Evolutionary conservation across 2,113 vertebrate species (phyloP).

Genomic region (Larimichthys polyactis): DNA sequence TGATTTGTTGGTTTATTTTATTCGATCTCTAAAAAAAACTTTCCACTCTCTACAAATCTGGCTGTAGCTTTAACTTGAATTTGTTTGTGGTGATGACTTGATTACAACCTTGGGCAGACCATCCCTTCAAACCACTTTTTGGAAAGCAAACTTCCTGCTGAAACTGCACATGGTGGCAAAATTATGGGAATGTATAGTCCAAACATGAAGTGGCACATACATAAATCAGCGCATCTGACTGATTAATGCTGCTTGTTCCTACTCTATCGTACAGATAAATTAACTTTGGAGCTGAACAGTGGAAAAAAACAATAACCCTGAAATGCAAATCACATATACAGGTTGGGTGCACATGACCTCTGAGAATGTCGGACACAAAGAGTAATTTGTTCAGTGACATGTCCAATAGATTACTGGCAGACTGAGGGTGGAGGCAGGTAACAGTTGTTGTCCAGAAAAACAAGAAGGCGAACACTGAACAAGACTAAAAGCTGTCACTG

Average conservation of each 20-base stretch:
- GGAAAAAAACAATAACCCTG: not conserved
- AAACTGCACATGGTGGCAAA: not conserved
- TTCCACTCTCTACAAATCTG: not conserved
- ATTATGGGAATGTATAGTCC: not conserved
- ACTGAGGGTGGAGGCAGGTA: conserved; percentile 21
- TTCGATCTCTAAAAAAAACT: not conserved
- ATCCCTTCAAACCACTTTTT: not conserved
- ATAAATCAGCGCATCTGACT: not conserved
- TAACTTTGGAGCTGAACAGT: not conserved
- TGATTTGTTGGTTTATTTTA: no score
- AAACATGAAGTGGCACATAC: not conserved
- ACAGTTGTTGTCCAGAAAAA: conserved; percentile 38
- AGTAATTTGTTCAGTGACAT: conserved; percentile 66
- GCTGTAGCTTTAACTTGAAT: not conserved
- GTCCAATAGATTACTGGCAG: conserved; percentile 65
- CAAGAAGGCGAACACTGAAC: conserved; percentile 19
- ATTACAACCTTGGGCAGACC: not conserved
- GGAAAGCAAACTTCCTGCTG: not conserved
- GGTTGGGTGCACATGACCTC: conserved; percentile 33
- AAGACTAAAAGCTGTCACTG: conserved; percentile 43
- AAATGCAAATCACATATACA: conserved; percentile 18
- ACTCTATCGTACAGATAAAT: conserved; percentile 22
- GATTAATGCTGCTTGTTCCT: not conserved
- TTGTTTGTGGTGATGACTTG: not conserved
- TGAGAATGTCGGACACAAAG: conserved; percentile 50